Evolutionary conservation across 2,888 invertebrate species (phyloP).

Genomic region (Pheosia tremula): DNA sequence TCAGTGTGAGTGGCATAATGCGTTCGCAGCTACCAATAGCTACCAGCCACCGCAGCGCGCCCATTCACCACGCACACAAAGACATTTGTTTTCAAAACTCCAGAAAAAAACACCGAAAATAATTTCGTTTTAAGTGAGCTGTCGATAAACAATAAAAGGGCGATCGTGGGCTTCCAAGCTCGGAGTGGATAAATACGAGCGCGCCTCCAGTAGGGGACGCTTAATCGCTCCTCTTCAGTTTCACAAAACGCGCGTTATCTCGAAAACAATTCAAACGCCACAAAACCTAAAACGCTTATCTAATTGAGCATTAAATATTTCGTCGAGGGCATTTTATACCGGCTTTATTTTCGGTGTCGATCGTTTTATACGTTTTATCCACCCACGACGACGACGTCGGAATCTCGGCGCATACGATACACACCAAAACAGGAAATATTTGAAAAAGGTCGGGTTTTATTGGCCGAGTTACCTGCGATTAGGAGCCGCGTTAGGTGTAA

Average conservation of each 20-base stretch:
- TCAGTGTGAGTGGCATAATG: constrained; percentile 82
- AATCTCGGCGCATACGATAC: constrained; percentile 73
- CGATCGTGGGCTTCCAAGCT: constrained; percentile 46
- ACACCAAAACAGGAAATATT: constrained; percentile 81
- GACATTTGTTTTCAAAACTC: constrained; percentile 79
- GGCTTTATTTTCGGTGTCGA: constrained; percentile 76
- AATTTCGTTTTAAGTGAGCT: constrained; percentile 71
- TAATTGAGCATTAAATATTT: constrained; percentile 84
- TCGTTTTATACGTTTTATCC: constrained; percentile 80
- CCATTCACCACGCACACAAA: constrained; percentile 76
- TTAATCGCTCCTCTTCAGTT: constrained; percentile 63
- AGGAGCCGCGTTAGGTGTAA: constrained; percentile 81
- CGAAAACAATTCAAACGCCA: constrained; percentile 78
- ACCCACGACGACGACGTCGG: constrained; percentile 81
- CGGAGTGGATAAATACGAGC: constrained; percentile 55
- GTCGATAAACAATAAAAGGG: constrained; percentile 68
- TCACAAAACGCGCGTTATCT: constrained; percentile 70
- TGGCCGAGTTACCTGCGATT: constrained; percentile 82
- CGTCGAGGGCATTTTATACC: constrained; percentile 81
- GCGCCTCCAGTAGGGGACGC: constrained; percentile 41
- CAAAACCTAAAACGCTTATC: constrained; percentile 82
- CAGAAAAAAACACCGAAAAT: constrained; percentile 72
- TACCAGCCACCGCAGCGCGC: constrained; percentile 65
- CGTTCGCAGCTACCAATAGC: constrained; percentile 69
- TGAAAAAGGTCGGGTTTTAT: constrained; percentile 79